phyloP scores from a whole-genome alignment of 2,113 vertebrate species.

The Oxyura jamaicensis region DNA sequence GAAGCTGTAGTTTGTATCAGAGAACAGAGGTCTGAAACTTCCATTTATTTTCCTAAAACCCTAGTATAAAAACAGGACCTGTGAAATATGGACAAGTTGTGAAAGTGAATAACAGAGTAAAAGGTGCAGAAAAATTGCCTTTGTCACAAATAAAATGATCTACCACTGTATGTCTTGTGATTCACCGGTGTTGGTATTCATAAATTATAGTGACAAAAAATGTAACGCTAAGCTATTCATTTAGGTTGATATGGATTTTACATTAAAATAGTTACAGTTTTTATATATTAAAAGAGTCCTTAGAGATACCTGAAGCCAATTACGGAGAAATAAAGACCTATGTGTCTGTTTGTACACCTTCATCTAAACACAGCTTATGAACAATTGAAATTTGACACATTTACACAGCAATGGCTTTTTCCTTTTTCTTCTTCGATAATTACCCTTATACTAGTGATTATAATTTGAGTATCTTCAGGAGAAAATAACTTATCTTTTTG shows the following conservation, averaged over 20 bases:
- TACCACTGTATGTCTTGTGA: neutral
- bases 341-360: neutral
- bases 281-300: slow-evolving; percentile 35
- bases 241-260: slow-evolving; percentile 17
- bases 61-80: neutral
- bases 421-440: neutral
- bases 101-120: neutral
- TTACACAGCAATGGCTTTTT: slow-evolving; percentile 21
- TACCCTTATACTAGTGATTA: neutral
- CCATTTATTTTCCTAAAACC: neutral
- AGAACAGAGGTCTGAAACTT: neutral
- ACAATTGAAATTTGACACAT: slow-evolving; percentile 6
- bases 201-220: slow-evolving; percentile 30
- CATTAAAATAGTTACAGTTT: slow-evolving; percentile 40
- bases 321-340: slow-evolving; percentile 34
- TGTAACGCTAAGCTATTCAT: slow-evolving; percentile 19
- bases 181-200: neutral
- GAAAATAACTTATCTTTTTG: neutral
- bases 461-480: neutral
- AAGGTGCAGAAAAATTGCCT: neutral
- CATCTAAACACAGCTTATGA: slow-evolving; percentile 4
- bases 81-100: neutral
- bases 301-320: slow-evolving; percentile 41
- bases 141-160: neutral
- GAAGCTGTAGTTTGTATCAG: neutral